Conservation (phyloP, 2,113 vertebrate species). For the Naja naja region DNA sequence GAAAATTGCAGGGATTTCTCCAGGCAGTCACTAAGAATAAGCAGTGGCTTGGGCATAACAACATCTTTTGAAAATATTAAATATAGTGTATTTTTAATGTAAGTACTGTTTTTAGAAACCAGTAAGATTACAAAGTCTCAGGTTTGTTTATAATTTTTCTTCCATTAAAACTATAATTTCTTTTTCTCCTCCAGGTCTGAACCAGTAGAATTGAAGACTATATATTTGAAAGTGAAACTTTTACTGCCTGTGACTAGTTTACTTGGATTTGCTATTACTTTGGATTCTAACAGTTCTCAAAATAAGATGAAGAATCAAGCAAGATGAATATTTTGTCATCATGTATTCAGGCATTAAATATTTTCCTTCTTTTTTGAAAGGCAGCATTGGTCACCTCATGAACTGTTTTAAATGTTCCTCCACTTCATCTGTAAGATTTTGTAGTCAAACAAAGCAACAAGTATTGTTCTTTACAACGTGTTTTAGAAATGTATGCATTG, state of each 20-base stretch:
- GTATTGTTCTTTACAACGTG: constrained; percentile 1
- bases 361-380: constrained; percentile 53
- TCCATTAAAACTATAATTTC: background rate
- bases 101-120: background rate
- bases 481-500: constrained; percentile 34
- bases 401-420: background rate
- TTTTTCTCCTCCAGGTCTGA: background rate
- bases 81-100: fast-evolving
- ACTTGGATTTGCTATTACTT: background rate
- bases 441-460: background rate
- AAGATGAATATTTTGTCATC: constrained; percentile 15
- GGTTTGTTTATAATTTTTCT: background rate
- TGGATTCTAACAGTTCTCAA: constrained; percentile 23
- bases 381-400: constrained; percentile 42
- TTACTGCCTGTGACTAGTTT: fast-evolving
- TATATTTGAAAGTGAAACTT: background rate
- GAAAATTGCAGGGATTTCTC: background rate
- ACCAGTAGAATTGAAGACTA: background rate
- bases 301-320: constrained; percentile 22
- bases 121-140: too few relatives aligned
- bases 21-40: background rate
- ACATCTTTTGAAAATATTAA: background rate
- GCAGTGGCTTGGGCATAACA: background rate
- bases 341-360: constrained; percentile 45
- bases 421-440: background rate